These are phyloP conservation scores for Semicossyphus pulcher DNA, from an alignment of 2,113 vertebrate species.

Conservation along the genomic window DNA sequence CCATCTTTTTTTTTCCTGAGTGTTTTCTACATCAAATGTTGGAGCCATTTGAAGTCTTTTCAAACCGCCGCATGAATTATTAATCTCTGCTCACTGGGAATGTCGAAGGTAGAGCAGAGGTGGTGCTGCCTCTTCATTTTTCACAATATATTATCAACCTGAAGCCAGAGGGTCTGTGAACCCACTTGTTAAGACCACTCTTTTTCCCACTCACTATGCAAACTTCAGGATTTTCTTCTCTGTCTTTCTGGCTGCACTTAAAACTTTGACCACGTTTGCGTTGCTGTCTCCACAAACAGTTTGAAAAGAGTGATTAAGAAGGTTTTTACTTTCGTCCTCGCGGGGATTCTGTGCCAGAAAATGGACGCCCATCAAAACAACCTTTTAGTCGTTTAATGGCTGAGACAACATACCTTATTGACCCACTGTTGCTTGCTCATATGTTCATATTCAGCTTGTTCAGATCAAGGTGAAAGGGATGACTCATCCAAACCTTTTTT, in stretches of 20 bases:
- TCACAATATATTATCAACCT: constrained; percentile 6
- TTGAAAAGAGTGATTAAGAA: not conserved
- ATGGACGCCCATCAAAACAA: not conserved
- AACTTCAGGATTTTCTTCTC: not conserved
- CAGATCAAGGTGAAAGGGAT: not conserved
- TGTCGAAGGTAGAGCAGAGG: constrained; percentile 13
- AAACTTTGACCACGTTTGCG: not conserved
- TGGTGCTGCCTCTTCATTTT: constrained; percentile 16
- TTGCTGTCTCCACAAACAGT: not conserved
- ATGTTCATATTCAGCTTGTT: not conserved
- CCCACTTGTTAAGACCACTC: not conserved
- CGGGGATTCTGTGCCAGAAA: not conserved
- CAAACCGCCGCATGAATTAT: constrained; percentile 10
- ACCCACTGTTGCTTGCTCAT: not conserved
- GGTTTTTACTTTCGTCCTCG: not conserved
- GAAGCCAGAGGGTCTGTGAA: not conserved
- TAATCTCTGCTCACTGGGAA: not conserved
- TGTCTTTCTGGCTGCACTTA: not conserved
- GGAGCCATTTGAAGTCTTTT: constrained; percentile 18
- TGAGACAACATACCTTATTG: not conserved
- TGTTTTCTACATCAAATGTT: constrained; percentile 18
- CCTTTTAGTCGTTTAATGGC: constrained; percentile 3
- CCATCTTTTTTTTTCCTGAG: not conserved
- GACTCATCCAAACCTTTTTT: not conserved
- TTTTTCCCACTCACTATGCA: not conserved